Base-by-base conservation (phyloP, 2,797 vertebrate genomes). In the Acipenser oxyrinchus region DNA sequence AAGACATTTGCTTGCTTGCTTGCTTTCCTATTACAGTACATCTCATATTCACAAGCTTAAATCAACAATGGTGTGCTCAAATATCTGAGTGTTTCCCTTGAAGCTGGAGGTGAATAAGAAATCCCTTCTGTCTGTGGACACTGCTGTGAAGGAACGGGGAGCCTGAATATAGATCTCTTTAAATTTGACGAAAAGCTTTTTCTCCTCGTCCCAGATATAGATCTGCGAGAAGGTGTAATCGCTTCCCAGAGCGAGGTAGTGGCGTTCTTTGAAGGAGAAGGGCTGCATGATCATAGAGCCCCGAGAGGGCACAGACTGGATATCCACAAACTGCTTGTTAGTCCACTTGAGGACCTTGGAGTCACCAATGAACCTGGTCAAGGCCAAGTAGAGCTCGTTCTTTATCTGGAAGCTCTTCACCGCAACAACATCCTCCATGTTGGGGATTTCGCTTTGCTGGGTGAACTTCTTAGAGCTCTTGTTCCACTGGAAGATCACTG, bases 221-320 rank as follows among this genome's bases (percentile, higher is more conserved):
- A 99, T 92, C 82, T 98, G 96, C 5, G 97, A 99, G 84, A 99
- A 99, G 0, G 96, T 98, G 73, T 97, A 99, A 83, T 99, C 97
- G 51, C 97, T 99, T 76, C 95, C 97, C 78, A 99, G 80, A 66
- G 95, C 95, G 72, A 98, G 82, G 84, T 99, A 99, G 82, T 93
- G 79, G 13, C 94, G 91, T n/a, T 91, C 91, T 77, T 95, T 96
- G 74, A 97, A 98, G 57, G 79, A 84, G 73, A 99, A 97, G 0
- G 97, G 97, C 79, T 99, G 97, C 65, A 99, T 83, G 0, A 93
- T 93, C 97, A 99, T 99, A 70, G 96, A 95, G 1, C 97, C 97
- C 60, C 96, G 89, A 9, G 97, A 99, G 0, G 97, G 96, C 52
- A 99, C 84, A 1, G 96, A 94, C 78, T 99, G 97, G 68, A 99